Evolutionary conservation across 2,888 invertebrate species (phyloP), one percentile per base, ranked within the genome.

Genomic region (Tiliacea aurago): DNA sequence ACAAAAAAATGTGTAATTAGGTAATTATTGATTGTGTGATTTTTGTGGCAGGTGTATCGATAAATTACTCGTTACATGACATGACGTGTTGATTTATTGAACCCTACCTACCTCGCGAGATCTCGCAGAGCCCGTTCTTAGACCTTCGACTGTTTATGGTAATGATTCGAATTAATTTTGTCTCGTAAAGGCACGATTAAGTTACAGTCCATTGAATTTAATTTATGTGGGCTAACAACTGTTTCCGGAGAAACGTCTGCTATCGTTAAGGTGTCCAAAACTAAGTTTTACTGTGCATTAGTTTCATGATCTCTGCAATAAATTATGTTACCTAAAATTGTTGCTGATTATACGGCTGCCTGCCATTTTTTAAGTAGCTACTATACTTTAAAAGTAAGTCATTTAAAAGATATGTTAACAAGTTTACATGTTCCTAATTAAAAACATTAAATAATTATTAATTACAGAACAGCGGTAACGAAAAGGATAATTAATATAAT

Each of bases 61-160:
- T 53, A 58, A 62, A 56, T 72, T 53, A 62, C 13, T 71, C 23
- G 23, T 79, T 61, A 23, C 20, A 33, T 71, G 53, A 49, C 41
- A 45, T 80, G 47, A 65, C 47, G 67, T 76, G 70, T 67, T 53
- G 53, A 56, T 76, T 71, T 66, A 72, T 74, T 74, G 65, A 89
- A 90, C 87, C 89, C 86, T 87, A 87, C 83, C 74, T 76, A 87
- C 83, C 74, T 76, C 51, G 70, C 72, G 75, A 88, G 86, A 88
- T 80, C 89, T 90, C 87, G 89, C 85, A 83, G 78, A 87, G 89
- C 87, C 89, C 88, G 89, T 88, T 90, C 85, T 88, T 76, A 86
- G 86, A 86, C 88, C 89, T 90, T 87, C 86, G 73, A 70, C 84
- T 78, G 73, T 84, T 80, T 86, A 89, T 68, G 84, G 83, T 80